A percentile compares a stretch with the other conserved stretches of the same genome.
These are phyloP conservation scores for Halcyon chelicuti DNA, from an alignment of 2,797 vertebrate genomes.

Conservation along the genomic window DNA sequence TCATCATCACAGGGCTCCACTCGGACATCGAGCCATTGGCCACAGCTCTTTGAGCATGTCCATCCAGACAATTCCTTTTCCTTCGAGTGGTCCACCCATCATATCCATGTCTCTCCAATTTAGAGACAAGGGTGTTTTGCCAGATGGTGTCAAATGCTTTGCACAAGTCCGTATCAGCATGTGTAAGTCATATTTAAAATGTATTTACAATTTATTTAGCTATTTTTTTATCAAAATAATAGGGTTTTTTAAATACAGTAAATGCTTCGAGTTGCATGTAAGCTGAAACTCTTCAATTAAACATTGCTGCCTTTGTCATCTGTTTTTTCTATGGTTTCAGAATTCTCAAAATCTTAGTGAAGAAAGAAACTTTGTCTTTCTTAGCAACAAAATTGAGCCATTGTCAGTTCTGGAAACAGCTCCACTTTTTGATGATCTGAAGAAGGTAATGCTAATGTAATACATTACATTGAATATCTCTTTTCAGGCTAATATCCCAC, in stretches of 20 bases:
- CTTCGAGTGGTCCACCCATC: background rate
- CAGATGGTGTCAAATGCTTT: background rate
- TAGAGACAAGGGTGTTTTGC: background rate
- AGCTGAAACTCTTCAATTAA: background rate
- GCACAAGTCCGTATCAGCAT: background rate
- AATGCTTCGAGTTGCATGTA: background rate
- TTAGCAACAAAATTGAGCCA: slow-evolving; percentile 75
- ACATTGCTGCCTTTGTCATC: background rate
- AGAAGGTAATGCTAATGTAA: slow-evolving; percentile 79
- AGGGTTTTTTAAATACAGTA: background rate
- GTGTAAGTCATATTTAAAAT: background rate
- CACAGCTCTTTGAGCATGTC: background rate
- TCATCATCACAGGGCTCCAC: background rate
- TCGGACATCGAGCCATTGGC: background rate
- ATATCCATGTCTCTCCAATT: background rate
- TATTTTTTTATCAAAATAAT: background rate
- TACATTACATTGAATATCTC: background rate
- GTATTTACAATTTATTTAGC: background rate
- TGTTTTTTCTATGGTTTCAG: background rate
- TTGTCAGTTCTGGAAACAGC: slow-evolving; percentile 79
- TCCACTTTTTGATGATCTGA: slow-evolving; percentile 82
- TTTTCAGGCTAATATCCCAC: background rate
- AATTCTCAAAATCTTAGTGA: background rate
- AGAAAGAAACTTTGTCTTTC: slow-evolving; percentile 63
- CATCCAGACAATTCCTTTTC: background rate